Evolutionary conservation across 2,113 vertebrate genomes (phyloP).

Genomic region (Bubalus kerabau): DNA sequence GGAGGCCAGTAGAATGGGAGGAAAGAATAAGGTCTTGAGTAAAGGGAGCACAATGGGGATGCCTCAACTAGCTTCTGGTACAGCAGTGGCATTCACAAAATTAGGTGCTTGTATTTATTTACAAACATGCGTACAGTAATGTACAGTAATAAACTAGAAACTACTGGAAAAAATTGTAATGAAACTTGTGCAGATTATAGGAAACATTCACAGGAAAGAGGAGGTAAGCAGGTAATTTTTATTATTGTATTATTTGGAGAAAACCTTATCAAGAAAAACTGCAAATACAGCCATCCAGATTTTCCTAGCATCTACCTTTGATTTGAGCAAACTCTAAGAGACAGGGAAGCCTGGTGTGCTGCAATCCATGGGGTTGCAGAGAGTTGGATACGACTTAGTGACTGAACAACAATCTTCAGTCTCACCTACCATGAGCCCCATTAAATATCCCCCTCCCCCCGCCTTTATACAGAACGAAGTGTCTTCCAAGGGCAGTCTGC

Average conservation of each 20-base stretch:
- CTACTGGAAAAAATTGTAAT: not conserved
- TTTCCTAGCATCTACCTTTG: not conserved
- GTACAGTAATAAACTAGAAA: not conserved
- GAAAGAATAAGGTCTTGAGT: not conserved
- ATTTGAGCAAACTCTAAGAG: not conserved
- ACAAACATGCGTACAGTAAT: no score
- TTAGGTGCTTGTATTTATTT: not conserved
- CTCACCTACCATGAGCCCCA: accelerated
- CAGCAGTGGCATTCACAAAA: not conserved
- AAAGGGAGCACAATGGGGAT: not conserved
- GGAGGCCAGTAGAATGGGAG: not conserved
- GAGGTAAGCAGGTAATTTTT: not conserved
- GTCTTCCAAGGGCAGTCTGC: not conserved
- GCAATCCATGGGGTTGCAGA: not conserved
- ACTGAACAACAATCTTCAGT: not conserved
- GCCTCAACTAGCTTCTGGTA: not conserved
- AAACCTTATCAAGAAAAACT: not conserved
- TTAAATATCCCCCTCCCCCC: no score
- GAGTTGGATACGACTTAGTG: not conserved
- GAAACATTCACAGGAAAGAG: not conserved
- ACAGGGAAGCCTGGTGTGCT: not conserved
- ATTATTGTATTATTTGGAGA: not conserved
- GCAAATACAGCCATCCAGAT: not conserved
- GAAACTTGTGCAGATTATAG: not conserved
- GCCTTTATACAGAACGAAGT: not conserved